A percentile compares a stretch with the other conserved stretches of the same genome.
Conservation (phyloP, 2,113 vertebrate genomes). For the Muntiacus reevesi region DNA sequence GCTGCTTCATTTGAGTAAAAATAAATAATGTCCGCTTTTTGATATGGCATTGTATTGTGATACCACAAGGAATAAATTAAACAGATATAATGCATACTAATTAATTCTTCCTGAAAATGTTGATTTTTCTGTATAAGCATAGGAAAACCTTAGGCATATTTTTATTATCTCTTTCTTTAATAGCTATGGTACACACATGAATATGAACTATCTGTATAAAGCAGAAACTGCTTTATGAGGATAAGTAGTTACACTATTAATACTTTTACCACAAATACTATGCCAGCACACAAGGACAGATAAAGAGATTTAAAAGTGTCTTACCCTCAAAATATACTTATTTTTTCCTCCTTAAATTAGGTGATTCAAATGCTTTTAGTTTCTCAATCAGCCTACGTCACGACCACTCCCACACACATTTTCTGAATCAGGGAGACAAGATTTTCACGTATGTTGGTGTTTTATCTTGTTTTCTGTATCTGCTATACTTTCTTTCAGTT, state of each 20-base stretch:
- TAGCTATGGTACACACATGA: background rate
- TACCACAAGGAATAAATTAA: conserved; percentile 30
- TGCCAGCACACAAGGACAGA: background rate
- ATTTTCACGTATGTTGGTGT: background rate
- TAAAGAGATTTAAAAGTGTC: background rate
- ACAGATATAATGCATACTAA: background rate
- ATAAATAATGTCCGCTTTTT: background rate
- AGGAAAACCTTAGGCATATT: background rate
- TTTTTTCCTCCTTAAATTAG: conserved; percentile 28
- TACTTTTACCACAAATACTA: background rate
- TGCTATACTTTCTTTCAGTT: conserved; percentile 32
- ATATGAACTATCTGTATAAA: background rate
- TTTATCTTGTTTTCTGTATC: background rate
- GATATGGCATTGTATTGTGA: background rate
- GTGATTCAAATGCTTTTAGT: conserved; percentile 24
- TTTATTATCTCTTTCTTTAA: background rate
- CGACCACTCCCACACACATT: background rate
- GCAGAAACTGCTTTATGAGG: background rate
- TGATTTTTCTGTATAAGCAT: background rate
- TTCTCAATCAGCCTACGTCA: background rate
- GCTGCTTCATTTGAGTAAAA: conserved; percentile 44
- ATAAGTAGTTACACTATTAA: background rate
- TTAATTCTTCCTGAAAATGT: background rate
- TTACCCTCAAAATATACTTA: conserved; percentile 37
- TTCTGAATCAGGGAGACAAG: background rate